Conservation (phyloP, 2,888 invertebrate genomes). For the Tanypteryx hageni region DNA sequence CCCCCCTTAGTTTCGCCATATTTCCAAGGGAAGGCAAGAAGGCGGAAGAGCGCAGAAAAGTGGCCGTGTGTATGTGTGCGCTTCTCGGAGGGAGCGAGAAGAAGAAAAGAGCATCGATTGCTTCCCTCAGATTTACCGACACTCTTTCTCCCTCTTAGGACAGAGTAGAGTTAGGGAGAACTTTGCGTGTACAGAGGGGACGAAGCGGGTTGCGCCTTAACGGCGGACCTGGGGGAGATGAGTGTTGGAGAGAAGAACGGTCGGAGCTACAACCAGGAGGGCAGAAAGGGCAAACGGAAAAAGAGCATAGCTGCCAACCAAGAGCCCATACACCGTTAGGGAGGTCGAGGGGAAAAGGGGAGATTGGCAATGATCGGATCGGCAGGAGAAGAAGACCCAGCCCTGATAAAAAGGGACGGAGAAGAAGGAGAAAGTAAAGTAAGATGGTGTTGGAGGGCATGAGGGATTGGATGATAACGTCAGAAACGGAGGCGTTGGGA, state of each 20-base stretch:
- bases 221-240: neutral
- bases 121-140: conserved; percentile 7
- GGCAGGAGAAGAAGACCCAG: neutral
- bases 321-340: neutral
- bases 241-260: too few relatives aligned
- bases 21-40: neutral
- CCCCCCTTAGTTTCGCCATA: neutral
- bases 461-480: neutral
- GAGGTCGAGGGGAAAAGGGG: neutral
- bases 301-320: neutral
- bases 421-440: neutral
- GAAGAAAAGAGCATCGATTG: neutral
- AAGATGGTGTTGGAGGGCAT: neutral
- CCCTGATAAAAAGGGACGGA: neutral
- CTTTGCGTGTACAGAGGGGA: neutral
- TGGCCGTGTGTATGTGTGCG: neutral
- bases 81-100: neutral
- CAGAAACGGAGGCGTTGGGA: neutral
- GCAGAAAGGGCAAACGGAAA: neutral
- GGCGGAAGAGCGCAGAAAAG: neutral
- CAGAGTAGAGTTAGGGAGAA: neutral
- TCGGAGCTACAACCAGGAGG: neutral
- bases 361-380: neutral
- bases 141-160: neutral
- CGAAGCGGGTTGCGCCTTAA: neutral